Evolutionary conservation across 2,113 vertebrate species (phyloP).

Genomic region (Hippocampus guttulatus): DNA sequence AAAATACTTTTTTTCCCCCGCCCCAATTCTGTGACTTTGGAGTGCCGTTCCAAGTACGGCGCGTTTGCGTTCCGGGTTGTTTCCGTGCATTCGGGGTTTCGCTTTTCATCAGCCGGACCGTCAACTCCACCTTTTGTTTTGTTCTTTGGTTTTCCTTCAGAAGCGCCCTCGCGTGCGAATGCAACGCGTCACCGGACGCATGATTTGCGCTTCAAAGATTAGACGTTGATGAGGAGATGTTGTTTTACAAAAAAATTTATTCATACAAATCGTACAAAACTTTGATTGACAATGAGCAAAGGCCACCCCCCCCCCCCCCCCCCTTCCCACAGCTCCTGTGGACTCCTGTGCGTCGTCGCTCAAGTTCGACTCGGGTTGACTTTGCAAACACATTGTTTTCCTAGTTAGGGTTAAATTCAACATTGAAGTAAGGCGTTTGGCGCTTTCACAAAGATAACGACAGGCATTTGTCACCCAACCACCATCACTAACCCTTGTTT

Average conservation of each 20-base stretch:
- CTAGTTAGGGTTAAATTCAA: conserved; percentile 79
- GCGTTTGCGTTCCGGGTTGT: not conserved
- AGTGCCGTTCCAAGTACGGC: no score
- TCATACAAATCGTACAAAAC: conserved; percentile 99
- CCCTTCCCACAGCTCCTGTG: conserved; percentile 35
- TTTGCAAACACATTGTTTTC: conserved; percentile 79
- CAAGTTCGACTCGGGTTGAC: conserved; percentile 77
- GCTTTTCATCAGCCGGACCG: not conserved
- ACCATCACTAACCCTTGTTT: conserved; percentile 71
- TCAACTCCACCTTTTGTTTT: not conserved
- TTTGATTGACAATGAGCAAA: conserved; percentile 90
- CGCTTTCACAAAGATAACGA: conserved; percentile 85
- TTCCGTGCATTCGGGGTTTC: conserved; percentile 24
- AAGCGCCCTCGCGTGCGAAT: not conserved
- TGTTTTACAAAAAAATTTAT: conserved; percentile 99
- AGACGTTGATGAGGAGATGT: conserved; percentile 83
- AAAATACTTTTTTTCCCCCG: no score
- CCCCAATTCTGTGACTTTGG: no score
- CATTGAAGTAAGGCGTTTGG: conserved; percentile 96
- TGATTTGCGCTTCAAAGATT: conserved; percentile 77
- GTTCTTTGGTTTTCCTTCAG: conserved; percentile 10
- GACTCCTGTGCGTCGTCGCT: conserved; percentile 79
- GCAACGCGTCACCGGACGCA: not conserved
- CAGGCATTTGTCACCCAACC: conserved; percentile 77
- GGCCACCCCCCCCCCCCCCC: conserved; percentile 64